Percentiles rank a stretch among this genome's conserved stretches.
These are phyloP conservation scores for Vimba vimba DNA, from an alignment of 2,113 vertebrate species.

Conservation along the genomic window DNA sequence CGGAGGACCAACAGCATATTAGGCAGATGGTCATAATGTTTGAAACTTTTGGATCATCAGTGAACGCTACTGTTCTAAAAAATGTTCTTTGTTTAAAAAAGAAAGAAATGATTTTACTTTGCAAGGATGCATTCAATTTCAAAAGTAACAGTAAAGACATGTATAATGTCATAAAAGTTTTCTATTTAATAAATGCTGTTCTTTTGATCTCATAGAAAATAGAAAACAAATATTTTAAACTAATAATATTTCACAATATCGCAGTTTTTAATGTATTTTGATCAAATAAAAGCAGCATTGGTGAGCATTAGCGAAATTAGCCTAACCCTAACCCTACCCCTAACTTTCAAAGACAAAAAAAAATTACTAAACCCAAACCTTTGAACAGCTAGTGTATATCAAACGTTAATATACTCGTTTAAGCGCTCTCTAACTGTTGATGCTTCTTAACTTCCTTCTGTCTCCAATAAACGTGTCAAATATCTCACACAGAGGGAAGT, in stretches of 20 bases:
- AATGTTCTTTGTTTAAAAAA: too few species aligned
- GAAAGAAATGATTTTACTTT: too few species aligned
- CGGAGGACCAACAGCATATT: too few species aligned
- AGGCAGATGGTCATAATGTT: too few species aligned
- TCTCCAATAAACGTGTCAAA: conserved; percentile 23
- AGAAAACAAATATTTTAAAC: neutral
- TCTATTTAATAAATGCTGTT: too few species aligned
- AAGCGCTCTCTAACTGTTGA: neutral
- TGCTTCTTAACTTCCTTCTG: neutral
- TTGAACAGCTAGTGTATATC: neutral
- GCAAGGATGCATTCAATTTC: too few species aligned
- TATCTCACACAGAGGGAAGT: conserved; percentile 20
- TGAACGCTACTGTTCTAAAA: too few species aligned
- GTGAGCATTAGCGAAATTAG: neutral
- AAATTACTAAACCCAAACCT: neutral
- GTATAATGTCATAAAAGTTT: too few species aligned
- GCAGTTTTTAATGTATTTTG: neutral
- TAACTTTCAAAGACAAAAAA: neutral
- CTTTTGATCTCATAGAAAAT: too few species aligned
- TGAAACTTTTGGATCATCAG: too few species aligned
- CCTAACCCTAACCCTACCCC: too few species aligned
- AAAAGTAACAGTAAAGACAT: too few species aligned
- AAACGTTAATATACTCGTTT: neutral
- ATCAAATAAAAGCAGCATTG: neutral
- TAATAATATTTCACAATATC: neutral